Base-by-base conservation (phyloP, 2,113 vertebrate genomes). In the Hippocampus mohnikei region DNA sequence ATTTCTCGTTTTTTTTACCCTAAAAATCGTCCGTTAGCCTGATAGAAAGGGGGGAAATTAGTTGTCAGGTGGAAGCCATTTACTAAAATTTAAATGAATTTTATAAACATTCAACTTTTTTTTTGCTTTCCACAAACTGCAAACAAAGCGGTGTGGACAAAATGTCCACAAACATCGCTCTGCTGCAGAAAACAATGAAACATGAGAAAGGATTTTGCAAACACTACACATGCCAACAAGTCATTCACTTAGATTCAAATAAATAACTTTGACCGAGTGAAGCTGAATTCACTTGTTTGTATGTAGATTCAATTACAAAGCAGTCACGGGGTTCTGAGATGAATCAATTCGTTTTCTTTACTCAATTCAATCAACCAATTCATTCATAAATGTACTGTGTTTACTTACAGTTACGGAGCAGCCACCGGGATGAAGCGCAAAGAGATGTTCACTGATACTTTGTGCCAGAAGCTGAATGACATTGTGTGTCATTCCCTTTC, bases 21-120 rank as follows among this genome's bases (percentile, higher is more conserved):
- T 63, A 53, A 72, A 50, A 65, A 15, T 10, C 9, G 55, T 42
- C 69, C 56, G 33, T 48, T 68, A 52, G 15, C 59, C 60, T 58
- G n/a, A 71, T 56, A 71, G 74, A 0, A 81, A 44, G 71, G 15
- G 48, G 81, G 56, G 86, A 85, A 75, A 41, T 84, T 92, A 62
- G 88, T 86, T 81, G 85, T 83, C 66, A 81, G 64, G 77, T 25
- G 78, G 78, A 18, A 77, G 72, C 33, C 48, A 60, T 59, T 37
- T 48, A 29, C 21, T 48, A 29, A 62, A 62, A 29, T 37, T 8
- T 0, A 15, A 20, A 52, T 5, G 20, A 20, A 7, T 52, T 20
- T 21, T 52, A 21, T 52, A n/a, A 23, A 23, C 2, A 23, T n/a
- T 56, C 9, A 9, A 23, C 3, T 52, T 52, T 27, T 15, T 25